A percentile compares a stretch with the other conserved stretches of the same genome.
Conservation (phyloP, 2,888 invertebrate species). For the Laothoe populi region DNA sequence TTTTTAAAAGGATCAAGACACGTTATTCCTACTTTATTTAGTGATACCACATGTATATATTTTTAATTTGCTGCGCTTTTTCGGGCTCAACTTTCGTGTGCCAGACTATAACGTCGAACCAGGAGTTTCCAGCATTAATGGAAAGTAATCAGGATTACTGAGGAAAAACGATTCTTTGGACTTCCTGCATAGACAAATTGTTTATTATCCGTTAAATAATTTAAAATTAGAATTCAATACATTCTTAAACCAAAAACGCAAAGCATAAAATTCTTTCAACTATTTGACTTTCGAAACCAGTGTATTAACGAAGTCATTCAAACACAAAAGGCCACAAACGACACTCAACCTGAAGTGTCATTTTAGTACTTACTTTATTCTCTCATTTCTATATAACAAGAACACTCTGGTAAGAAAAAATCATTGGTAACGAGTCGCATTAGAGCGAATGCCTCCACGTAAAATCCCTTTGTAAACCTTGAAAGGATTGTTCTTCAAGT, state of each 20-base stretch:
- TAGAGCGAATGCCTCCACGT: constrained; percentile 50
- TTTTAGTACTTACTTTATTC: constrained; percentile 30
- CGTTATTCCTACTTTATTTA: too few relatives aligned
- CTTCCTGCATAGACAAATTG: too few relatives aligned
- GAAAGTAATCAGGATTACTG: too few relatives aligned
- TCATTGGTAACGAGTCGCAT: constrained; percentile 58
- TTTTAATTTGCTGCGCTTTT: too few relatives aligned
- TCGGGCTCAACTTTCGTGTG: too few relatives aligned
- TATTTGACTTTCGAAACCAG: neutral
- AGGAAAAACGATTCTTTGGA: too few relatives aligned
- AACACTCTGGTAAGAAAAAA: constrained; percentile 46
- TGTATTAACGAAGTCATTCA: constrained; percentile 11
- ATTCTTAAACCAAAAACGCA: neutral
- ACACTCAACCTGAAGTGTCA: constrained; percentile 31
- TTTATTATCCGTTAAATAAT: too few relatives aligned
- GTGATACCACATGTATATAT: too few relatives aligned
- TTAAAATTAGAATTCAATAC: too few relatives aligned
- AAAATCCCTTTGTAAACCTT: constrained; percentile 51
- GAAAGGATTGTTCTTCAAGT: constrained; percentile 39
- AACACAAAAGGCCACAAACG: constrained; percentile 8
- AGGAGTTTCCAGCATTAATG: too few relatives aligned
- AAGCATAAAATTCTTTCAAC: neutral
- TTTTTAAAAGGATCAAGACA: too few relatives aligned
- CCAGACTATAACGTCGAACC: too few relatives aligned
- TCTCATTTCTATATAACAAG: constrained; percentile 33